These are phyloP conservation scores for Cryptotermes secundus DNA, from an alignment of 1,140 invertebrate species.

Conservation along the genomic window DNA sequence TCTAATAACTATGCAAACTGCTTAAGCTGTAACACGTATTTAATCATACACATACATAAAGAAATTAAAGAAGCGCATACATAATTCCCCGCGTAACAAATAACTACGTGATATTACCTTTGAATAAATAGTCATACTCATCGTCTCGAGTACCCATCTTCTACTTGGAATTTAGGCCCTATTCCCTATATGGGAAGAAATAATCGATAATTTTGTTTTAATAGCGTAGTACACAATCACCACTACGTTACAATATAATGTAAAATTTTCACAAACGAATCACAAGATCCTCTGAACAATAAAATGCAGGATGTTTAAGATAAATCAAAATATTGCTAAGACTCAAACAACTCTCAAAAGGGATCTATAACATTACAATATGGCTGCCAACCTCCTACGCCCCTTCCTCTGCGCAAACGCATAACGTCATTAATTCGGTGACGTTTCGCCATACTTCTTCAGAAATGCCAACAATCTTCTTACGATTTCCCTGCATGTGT, in stretches of 20 bases:
- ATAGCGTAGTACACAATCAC: not conserved
- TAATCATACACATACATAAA: not conserved
- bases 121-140: constrained; percentile 99
- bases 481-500: not conserved
- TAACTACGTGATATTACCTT: constrained; percentile 72
- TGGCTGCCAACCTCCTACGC: constrained; percentile 32
- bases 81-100: not conserved
- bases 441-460: not conserved
- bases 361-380: constrained; percentile 25
- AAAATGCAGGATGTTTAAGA: constrained; percentile 1
- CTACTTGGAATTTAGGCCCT: constrained; percentile 34
- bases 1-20: not conserved
- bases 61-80: not conserved
- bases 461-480: not conserved
- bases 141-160: constrained; percentile 94
- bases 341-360: not conserved
- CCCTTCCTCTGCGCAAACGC: constrained; percentile 31
- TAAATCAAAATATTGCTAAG: constrained; percentile 21
- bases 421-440: constrained; percentile 13
- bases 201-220: constrained; percentile 21
- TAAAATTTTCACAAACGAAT: constrained; percentile 8
- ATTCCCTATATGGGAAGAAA: constrained; percentile 23
- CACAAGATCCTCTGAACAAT: not conserved
- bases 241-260: not conserved
- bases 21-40: not conserved